phyloP scores from a whole-genome alignment of 2,113 vertebrate genomes.

The Triplophysa tibetana region DNA sequence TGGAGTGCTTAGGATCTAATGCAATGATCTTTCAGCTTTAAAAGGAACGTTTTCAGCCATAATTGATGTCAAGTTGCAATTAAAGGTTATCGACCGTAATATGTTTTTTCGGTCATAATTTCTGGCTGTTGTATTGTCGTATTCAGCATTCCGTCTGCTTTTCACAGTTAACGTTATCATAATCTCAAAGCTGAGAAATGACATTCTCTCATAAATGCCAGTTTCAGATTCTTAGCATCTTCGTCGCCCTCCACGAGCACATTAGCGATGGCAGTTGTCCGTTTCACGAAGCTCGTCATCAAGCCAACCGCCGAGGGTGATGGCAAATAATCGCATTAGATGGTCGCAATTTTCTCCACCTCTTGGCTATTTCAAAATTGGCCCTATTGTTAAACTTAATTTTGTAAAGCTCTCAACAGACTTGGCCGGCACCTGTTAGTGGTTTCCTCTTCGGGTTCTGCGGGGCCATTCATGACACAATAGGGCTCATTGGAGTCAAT shows the following conservation, averaged over 20 bases:
- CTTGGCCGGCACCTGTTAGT: slow-evolving; percentile 55
- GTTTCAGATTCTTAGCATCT: slow-evolving; percentile 5
- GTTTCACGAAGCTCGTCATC: slow-evolving; percentile 58
- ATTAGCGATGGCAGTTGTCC: slow-evolving; percentile 43
- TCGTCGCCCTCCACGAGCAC: slow-evolving; percentile 25
- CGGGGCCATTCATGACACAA: neutral
- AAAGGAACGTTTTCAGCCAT: neutral
- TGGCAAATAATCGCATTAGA: slow-evolving; percentile 59
- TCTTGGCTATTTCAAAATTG: slow-evolving; percentile 53
- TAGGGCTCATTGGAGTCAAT: slow-evolving; percentile 68
- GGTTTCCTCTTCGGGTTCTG: slow-evolving; percentile 27
- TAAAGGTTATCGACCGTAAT: neutral
- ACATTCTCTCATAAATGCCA: slow-evolving; percentile 23
- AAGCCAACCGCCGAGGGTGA: slow-evolving; percentile 56
- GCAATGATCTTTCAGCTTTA: neutral
- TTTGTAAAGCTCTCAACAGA: slow-evolving; percentile 48
- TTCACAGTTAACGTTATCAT: neutral
- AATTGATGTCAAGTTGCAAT: slow-evolving; percentile 6
- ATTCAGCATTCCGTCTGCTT: neutral
- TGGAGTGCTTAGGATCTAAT: neutral
- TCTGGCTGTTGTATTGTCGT: too few relatives aligned
- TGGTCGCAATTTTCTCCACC: slow-evolving; percentile 52
- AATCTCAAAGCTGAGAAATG: neutral
- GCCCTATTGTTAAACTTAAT: slow-evolving; percentile 57
- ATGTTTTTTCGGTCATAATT: too few relatives aligned